Evolutionary conservation across 2,113 vertebrate genomes (phyloP), one percentile per base, ranked within the genome.

Genomic region (Hepsetus odoe): DNA sequence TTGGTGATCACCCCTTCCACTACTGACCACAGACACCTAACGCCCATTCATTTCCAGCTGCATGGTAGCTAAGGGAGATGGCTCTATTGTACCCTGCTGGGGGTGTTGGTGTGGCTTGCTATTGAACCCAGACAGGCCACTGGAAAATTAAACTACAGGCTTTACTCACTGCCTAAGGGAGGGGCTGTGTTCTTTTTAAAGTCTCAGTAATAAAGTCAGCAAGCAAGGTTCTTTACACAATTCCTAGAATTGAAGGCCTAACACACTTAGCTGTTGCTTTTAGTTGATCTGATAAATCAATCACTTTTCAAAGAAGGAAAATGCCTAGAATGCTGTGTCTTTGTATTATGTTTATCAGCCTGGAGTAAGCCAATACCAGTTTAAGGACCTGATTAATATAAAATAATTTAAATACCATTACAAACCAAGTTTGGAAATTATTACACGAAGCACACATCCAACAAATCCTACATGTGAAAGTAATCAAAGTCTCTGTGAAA

Each of bases 61-160:
- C 32, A 46, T 68, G 40, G 72, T 65, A 62, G 76, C 80, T 64
- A 68, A 38, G 38, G 20, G 76, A 53, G 73, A 81, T 35, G 20
- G 72, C 24, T 44, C 74, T 49, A 77, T 46, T 69, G 22, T 38
- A 65, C 7, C 33, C 32, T 20, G 59, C 30, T 62, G 4, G 61
- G 32, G 61, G 32, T n/a, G n/a, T 20, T 62, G 2, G 32, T 38
- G 28, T 13, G 30, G 5, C 16, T 33, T 62, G 30, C 14, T 33
- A 32, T 18, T 33, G 30, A 62, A 28, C 30, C 59, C 14, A 62
- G 20, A 6, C 30, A 62, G 20, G 18, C 11, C 9, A 65, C 61
- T 38, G 35, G 33, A 65, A 65, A 65, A 11, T 65, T n/a, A 65
- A 38, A 65, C 7, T 11, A 2, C 32, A 20, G 32, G 12, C 32